Evolutionary conservation across 2,888 invertebrate species (phyloP), one percentile per base, ranked within the genome.

Genomic region (Myathropa florea): DNA sequence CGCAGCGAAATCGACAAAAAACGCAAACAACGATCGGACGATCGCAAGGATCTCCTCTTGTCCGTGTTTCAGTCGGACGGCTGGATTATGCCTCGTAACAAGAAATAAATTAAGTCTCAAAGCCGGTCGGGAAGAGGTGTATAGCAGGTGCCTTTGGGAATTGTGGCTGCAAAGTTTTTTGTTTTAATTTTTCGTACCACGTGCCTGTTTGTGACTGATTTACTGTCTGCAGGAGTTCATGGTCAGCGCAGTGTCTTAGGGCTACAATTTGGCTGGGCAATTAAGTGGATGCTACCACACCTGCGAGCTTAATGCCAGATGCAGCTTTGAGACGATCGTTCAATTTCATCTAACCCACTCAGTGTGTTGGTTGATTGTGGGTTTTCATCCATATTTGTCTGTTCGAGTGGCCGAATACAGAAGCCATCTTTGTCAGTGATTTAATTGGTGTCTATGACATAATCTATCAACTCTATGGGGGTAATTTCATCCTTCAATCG

Each of bases 131-230:
- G 60, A 59, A 23, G 46, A 28, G 59, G 7, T 67, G 3, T 10
- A 46, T 4, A 46, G 70, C 77, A 77, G 77, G 70, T 77, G 77
- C 36, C 12, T 33, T 10, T 4, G 57, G 21, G 9, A 9, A 57
- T n/a, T n/a, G n/a, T n/a, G 21, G 21, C 7, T 57, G 36, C 7
- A 12, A 6, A 3, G 33, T 59, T 64, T 73, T 63, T 64, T 73
- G 36, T 26, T n/a, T 36, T 21, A 18, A 14, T 9, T 59, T 10
- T 12, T 12, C 39, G 2, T 18, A 39, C 39, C 75, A 68, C 77
- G 77, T 61, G 77, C 77, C 46, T 61, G 18, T 46, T 61, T 3
- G 21, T 46, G 59, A 60, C 67, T 76, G 67, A 67, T 76, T 60
- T 60, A 76, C 6, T 21, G 33, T 60, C 33, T 24, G 33, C 46